A percentile compares a stretch with the other conserved stretches of the same genome.
These are phyloP conservation scores for Sycophila sp. DNA, from an alignment of 1,140 invertebrate species.

Conservation along the genomic window DNA sequence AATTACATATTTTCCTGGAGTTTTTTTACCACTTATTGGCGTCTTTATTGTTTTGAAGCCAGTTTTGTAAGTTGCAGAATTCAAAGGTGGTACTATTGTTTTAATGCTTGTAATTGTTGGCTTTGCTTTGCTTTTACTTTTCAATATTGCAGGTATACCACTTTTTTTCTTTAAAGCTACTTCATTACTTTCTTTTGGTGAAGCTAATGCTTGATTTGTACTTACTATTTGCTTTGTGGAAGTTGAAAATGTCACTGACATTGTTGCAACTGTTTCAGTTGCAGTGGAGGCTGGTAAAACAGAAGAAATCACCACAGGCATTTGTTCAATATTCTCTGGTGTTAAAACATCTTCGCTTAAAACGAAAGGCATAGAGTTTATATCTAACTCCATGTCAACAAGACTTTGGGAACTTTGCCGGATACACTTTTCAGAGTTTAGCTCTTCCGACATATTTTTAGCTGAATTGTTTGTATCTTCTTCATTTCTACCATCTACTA, in stretches of 20 bases:
- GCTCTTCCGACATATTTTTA: conserved; percentile 26
- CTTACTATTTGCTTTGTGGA: conserved; percentile 42
- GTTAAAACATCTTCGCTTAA: conserved; percentile 74
- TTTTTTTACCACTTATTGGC: conserved; percentile 50
- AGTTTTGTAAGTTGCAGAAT: conserved; percentile 34
- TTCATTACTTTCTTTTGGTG: conserved; percentile 42
- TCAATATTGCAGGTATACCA: conserved; percentile 58
- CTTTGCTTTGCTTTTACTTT: conserved; percentile 59
- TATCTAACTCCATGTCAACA: conserved; percentile 75
- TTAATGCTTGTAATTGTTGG: conserved; percentile 62
- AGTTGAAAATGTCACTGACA: conserved; percentile 17
- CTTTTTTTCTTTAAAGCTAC: conserved; percentile 55
- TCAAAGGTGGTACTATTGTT: conserved; percentile 56
- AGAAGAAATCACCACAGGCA: conserved; percentile 74
- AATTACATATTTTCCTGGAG: conserved; percentile 71
- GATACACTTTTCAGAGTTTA: conserved; percentile 56
- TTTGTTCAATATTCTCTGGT: conserved; percentile 71
- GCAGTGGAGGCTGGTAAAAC: conserved; percentile 62
- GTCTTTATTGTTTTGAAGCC: conserved; percentile 42
- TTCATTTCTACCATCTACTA: conserved; percentile 38
- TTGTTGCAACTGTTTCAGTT: conserved; percentile 21
- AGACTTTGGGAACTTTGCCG: conserved; percentile 56
- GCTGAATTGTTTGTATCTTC: conserved; percentile 24
- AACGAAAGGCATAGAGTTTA: conserved; percentile 79
- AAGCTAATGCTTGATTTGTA: conserved; percentile 35